phyloP scores from a whole-genome alignment of 1,140 invertebrate species.

The Dryas iulia region DNA sequence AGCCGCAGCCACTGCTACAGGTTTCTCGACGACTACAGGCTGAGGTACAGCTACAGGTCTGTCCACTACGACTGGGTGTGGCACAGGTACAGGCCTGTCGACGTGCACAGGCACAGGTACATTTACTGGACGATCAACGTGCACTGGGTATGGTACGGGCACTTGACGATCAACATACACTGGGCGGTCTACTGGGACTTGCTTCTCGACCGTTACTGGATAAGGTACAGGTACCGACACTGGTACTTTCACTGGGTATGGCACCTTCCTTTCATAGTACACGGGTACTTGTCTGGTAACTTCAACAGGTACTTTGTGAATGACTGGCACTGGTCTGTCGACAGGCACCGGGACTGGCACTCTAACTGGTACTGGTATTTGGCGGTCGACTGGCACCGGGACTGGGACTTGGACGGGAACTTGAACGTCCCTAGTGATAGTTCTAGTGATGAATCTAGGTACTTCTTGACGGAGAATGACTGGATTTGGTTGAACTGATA shows the following conservation, averaged over 20 bases:
- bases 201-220: slow-evolving; percentile 69
- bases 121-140: slow-evolving; percentile 60
- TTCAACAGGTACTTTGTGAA: slow-evolving; percentile 70
- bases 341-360: slow-evolving; percentile 79
- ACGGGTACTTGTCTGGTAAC: slow-evolving; percentile 83
- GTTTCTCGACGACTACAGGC: slow-evolving; percentile 52
- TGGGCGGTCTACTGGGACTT: slow-evolving; percentile 67
- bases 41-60: slow-evolving; percentile 63
- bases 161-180: slow-evolving; percentile 71
- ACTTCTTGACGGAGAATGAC: slow-evolving; percentile 82
- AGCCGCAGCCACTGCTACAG: slow-evolving; percentile 34
- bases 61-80: slow-evolving; percentile 66
- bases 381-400: slow-evolving; percentile 76
- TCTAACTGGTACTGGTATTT: slow-evolving; percentile 68
- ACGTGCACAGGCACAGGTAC: slow-evolving; percentile 65
- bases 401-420: slow-evolving; percentile 82
- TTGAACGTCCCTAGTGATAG: slow-evolving; percentile 81
- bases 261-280: slow-evolving; percentile 66
- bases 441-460: slow-evolving; percentile 78
- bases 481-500: slow-evolving; percentile 80
- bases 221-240: slow-evolving; percentile 65
- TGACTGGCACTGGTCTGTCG: slow-evolving; percentile 59
- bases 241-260: slow-evolving; percentile 66
- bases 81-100: slow-evolving; percentile 65
- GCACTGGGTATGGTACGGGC: slow-evolving; percentile 63